Base-by-base conservation (phyloP, 2,113 vertebrate species). In the Corythornis madagascariensis region DNA sequence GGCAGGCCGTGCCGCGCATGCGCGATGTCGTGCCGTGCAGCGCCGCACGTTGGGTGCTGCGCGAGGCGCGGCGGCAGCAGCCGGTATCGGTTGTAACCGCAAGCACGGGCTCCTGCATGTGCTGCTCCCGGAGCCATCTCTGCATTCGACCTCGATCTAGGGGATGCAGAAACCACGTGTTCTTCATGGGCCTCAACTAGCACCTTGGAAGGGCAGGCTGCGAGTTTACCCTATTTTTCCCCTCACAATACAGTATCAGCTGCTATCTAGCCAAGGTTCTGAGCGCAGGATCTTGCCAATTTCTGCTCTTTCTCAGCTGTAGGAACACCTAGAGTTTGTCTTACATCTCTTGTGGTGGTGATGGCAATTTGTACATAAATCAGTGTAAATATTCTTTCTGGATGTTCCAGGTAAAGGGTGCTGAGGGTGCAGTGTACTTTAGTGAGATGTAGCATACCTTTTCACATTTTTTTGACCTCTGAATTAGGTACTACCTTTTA, bases 111-210 rank as follows among this genome's bases (percentile, higher is more conserved):
- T 25, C 1, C 3, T 13, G 3, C 11, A 3, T 4, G 25, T 11
- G 11, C 6, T 6, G 42, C 48, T 14, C 6, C 13, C 13, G 8
- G 28, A 7, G 24, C 8, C 1, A 9, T 1, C 11, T 2, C 17
- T 9, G 35, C 0, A 18, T 38, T 16, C 9, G 8, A 10, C 2
- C 13, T 7, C 10, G 25, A 15, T 4, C 56, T 3, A 3, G 25
- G 9, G 13, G 20, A 0, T 2, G 18, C 5, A 4, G 3, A 3
- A 35, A 43, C 31, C 3, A 10, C 3, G 2, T 6, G 1, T 1
- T 31, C 1, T 1, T 2, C 2, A 1, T 4, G 0, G 35, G 1
- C 10, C 0, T 20, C 28, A 7, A 1, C 0, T 1, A 4, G n/a
- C 8, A 0, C 1, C 22, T 1, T 1, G 16, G 42, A 7, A 13